Evolutionary conservation across 2,797 vertebrate species (phyloP).

Genomic region (Cryptoblepharus egeriae): DNA sequence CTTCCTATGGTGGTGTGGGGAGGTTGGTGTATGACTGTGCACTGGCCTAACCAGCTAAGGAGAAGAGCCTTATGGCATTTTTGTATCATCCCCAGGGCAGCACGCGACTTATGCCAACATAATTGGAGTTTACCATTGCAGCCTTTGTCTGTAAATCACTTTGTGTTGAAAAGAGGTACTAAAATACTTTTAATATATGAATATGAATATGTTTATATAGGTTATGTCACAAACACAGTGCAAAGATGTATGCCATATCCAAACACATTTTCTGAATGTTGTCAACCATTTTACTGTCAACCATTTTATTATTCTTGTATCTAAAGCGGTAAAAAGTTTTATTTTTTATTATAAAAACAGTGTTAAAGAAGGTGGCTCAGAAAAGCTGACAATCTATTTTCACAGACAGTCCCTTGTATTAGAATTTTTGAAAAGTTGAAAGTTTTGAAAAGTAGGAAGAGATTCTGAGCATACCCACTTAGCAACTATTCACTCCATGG

Average conservation of each 20-base stretch:
- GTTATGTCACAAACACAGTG: not conserved
- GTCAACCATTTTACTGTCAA: not conserved
- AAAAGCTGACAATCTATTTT: not conserved
- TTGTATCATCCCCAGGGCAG: too few species aligned
- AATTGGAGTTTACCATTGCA: too few species aligned
- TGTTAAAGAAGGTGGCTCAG: not conserved
- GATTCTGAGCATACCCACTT: slow-evolving; percentile 27
- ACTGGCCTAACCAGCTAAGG: too few species aligned
- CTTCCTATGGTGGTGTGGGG: too few species aligned
- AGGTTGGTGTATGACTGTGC: too few species aligned
- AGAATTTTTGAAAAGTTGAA: slow-evolving; percentile 26
- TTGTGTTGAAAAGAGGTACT: too few species aligned
- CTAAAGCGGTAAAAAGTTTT: not conserved
- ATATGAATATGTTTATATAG: not conserved
- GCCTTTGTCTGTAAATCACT: too few species aligned
- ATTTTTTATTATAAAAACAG: too few species aligned
- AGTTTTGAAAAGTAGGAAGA: slow-evolving; percentile 2
- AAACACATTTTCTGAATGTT: not conserved
- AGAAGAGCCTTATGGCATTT: too few species aligned
- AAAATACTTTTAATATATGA: not conserved
- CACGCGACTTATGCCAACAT: too few species aligned
- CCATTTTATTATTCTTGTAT: not conserved
- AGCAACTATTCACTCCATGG: slow-evolving; percentile 32
- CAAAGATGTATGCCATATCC: not conserved
- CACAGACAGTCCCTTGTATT: not conserved